Evolutionary conservation across 2,113 vertebrate genomes (phyloP), one percentile per base, ranked within the genome.

Genomic region (Typhlomys cinereus): DNA sequence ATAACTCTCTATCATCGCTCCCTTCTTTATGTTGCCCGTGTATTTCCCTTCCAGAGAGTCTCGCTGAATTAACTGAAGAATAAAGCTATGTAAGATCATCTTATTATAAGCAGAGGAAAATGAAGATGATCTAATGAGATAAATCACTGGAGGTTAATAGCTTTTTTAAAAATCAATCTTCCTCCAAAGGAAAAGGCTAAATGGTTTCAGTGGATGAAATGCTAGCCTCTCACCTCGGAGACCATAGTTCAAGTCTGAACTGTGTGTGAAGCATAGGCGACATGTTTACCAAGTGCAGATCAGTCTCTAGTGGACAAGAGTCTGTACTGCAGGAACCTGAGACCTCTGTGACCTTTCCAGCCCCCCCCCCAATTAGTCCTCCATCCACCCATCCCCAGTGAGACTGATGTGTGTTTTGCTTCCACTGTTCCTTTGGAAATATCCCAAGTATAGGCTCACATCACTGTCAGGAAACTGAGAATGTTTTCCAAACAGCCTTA

Each of bases 81-180:
- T 97, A 97, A 97, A 98, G 97, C 93, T 97, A 92, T 95, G 88
- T 97, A 96, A 97, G 97, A 92, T 88, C 92, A 96, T 96, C 97
- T 98, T 98, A 97, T 98, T 98, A 98, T 97, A 98, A 96, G 95
- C 80, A 67, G 96, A 97, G 92, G 94, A 98, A 98, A 98, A 98
- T 97, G 97, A 98, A 98, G 97, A 98, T 97, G 97, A 98, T 98
- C 97, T 97, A 97, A 98, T 97, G 97, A 98, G 98, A 98, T 98
- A 98, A 98, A 98, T 98, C 81, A 92, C 96, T 93, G 97, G 96
- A 98, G 98, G 98, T 98, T 98, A 98, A 98, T 98, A 98, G 98
- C 98, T 98, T 98, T 98, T 98, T 97, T 64, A 97, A 98, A 71
- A 98, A 98, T 98, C 97, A 98, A 98, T 98, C 98, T 98, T 97